Evolutionary conservation across 2,797 vertebrate species (phyloP), one percentile per base, ranked within the genome.

Genomic region (Pelobates cultripes): DNA sequence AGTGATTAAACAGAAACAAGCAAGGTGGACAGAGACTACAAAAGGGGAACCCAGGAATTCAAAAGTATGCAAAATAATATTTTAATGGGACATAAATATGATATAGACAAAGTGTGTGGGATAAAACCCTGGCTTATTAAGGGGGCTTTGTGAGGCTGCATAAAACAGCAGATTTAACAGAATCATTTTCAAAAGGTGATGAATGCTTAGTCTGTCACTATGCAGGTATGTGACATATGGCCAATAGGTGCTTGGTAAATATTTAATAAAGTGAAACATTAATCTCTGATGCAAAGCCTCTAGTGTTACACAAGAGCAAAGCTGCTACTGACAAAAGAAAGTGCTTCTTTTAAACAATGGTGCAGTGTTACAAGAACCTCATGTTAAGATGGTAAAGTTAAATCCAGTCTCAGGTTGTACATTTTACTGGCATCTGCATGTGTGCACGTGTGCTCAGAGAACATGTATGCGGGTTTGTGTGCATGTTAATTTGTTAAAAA

Each of bases 211-310:
- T 86, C 93, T 95, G 91, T 93, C 93, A 93, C 87, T 86, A 84
- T 80, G 85, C 87, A 89, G 85, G 87, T 85, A 91, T 87, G 51
- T 84, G 88, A 94, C 94, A 95, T 94, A 93, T 91, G 93, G 93
- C 89, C 85, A 91, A 86, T 93, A 90, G 93, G 87, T 89, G 91
- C 90, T 84, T 88, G 86, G 91, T 96, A 93, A 96, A 96, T 96
- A 93, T 95, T 96, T 96, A 90, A 96, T 93, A 83, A 86, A 86
- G 85, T 88, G 94, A 95, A 96, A 96, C 90, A 42, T 85, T 91
- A 94, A 88, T 89, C 88, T 85, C 81, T 85, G 84, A 84, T 51
- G 81, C 86, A 89, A 87, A 90, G 85, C 84, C 28, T 74, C 90
- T 92, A 78, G 83, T 61, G 68, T 94, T 91, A 92, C 93, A 88